Base-by-base conservation (phyloP, 2,888 invertebrate species). In the Hypena proboscidalis region DNA sequence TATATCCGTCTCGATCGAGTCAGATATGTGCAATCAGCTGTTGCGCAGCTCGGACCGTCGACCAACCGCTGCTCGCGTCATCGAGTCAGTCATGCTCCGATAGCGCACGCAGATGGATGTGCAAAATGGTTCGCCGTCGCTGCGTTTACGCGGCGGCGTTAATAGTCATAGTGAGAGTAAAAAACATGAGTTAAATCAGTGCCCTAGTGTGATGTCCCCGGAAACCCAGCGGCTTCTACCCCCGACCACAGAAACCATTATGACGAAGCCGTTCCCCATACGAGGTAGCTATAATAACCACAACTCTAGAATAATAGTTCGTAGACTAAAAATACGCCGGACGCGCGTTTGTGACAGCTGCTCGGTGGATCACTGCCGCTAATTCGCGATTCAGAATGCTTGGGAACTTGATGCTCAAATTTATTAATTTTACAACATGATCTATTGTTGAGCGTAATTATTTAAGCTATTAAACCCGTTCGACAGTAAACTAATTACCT, bases 231-330 rank as follows among this genome's bases (percentile, higher is more conserved):
- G 93, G 71, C 91, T 95, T 54, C 80, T 95, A 74, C 95, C 96
- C 46, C 96, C 96, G 34, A 95, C 95, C 5, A 94, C 95, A 46
- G 96, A 96, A 77, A 97, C 97, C 29, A 95, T 97, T 35, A 95
- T 96, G 93, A 97, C 97, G 26, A 97, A 97, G 90, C 97, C 97
- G 47, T 97, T 97, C 85, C 97, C 97, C 17, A 95, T 97, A 62
- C 92, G 96, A 92, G 95, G 96, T 96, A 90, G 77, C 56, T 71
- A 45, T 38, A 33, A 47, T 38, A 32, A 46, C 43, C 37, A 30
- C 36, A 39, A 33, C 45, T 43, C 40, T 41, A 51, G 46, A 59
- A 65, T 66, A 63, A 63, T 57, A 54, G 60, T 43, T 56, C 45
- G 45, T 40, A 38, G 42, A 78, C 74, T 84, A 84, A 69, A 82